Evolutionary conservation across 2,113 vertebrate species (phyloP).

Genomic region (Charina bottae): DNA sequence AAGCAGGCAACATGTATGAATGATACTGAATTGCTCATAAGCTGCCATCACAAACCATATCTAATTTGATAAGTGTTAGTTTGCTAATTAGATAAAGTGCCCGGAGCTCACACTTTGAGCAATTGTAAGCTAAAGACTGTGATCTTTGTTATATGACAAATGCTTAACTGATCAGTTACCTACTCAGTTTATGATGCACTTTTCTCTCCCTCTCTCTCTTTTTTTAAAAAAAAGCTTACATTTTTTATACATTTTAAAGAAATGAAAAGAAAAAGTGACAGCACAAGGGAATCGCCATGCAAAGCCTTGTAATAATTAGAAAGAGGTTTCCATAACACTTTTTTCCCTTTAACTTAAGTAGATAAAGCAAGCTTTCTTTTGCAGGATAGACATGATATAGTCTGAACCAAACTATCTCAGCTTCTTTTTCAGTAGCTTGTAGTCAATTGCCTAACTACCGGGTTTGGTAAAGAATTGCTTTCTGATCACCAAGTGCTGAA

Average conservation of each 20-base stretch:
- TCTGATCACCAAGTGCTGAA: neutral
- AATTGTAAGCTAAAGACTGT: neutral
- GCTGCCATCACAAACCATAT: neutral
- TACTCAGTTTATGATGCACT: neutral
- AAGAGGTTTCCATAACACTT: neutral
- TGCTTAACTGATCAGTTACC: constrained; percentile 18
- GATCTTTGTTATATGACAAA: constrained; percentile 6
- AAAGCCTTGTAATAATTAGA: constrained; percentile 28
- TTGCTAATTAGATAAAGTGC: constrained; percentile 36
- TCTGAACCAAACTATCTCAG: neutral
- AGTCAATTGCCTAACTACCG: neutral
- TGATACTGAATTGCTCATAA: constrained; percentile 24
- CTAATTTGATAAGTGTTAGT: constrained; percentile 21
- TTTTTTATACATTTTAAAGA: constrained; percentile 47
- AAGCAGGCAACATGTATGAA: constrained; percentile 20
- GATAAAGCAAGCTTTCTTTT: constrained; percentile 18
- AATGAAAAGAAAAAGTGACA: constrained; percentile 29
- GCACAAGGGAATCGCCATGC: constrained; percentile 16
- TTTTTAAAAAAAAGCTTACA: neutral
- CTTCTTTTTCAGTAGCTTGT: neutral
- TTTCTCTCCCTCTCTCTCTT: neutral
- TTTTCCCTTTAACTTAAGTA: neutral
- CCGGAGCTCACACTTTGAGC: fast-evolving
- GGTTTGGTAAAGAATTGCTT: neutral
- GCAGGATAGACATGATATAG: neutral